These are phyloP conservation scores for Misgurnus anguillicaudatus DNA, from an alignment of 2,113 vertebrate species.

Conservation along the genomic window DNA sequence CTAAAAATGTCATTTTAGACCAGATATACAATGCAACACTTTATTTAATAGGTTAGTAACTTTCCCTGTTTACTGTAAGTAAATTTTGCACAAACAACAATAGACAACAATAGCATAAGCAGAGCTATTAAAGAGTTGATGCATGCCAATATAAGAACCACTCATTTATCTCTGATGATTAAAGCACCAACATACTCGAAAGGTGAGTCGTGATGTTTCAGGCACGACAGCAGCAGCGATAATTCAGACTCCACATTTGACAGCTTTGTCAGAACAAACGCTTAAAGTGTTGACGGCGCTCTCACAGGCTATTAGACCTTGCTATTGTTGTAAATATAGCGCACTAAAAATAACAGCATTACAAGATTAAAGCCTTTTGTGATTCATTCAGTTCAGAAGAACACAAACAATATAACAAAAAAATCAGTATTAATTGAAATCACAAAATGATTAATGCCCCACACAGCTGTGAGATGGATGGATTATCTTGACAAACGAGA, in stretches of 20 bases:
- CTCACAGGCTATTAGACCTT: neutral
- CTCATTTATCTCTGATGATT: slow-evolving; percentile 24
- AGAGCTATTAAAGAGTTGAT: neutral
- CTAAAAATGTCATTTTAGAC: too few species aligned
- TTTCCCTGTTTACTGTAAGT: neutral
- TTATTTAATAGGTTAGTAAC: too few species aligned
- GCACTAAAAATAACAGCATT: too few species aligned
- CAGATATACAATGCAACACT: too few species aligned
- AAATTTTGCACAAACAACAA: neutral
- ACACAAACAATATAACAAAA: too few species aligned
- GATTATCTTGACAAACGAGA: too few species aligned
- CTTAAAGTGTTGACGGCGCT: neutral
- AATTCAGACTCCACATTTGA: slow-evolving; percentile 16
- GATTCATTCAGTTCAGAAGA: too few species aligned
- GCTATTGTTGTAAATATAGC: neutral
- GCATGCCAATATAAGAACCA: neutral
- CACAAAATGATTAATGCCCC: too few species aligned
- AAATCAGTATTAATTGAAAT: too few species aligned
- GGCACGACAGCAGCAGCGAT: slow-evolving; percentile 35
- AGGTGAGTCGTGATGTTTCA: slow-evolving; percentile 51
- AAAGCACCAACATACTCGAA: slow-evolving; percentile 26
- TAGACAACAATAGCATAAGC: neutral
- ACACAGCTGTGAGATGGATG: too few species aligned
- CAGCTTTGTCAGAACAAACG: slow-evolving; percentile 42
- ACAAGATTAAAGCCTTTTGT: too few species aligned